A percentile compares a stretch with the other conserved stretches of the same genome.
These are phyloP conservation scores for Strigamia crassipes DNA, from an alignment of 2,888 invertebrate species.

Conservation along the genomic window DNA sequence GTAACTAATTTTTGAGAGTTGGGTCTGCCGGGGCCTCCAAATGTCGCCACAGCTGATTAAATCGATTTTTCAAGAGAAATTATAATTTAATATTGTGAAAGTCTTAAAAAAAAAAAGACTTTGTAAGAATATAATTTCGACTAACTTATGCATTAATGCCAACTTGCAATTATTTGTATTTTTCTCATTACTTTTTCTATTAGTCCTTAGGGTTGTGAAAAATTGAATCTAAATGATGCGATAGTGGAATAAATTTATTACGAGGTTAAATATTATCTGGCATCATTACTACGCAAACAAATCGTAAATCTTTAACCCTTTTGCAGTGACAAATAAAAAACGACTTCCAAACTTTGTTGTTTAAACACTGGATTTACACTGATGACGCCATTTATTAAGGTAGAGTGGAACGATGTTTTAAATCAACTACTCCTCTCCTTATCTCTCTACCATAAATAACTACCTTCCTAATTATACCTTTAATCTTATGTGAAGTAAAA, in stretches of 20 bases:
- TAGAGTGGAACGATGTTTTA: conserved; percentile 14
- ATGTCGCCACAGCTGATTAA: too few relatives aligned
- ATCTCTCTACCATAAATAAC: conserved; percentile 33
- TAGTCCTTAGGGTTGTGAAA: neutral
- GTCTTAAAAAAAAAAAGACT: too few relatives aligned
- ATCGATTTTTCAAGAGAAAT: too few relatives aligned
- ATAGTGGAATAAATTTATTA: conserved; percentile 31
- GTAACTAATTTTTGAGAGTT: too few relatives aligned
- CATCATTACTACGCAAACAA: conserved; percentile 28
- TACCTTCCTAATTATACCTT: conserved; percentile 40
- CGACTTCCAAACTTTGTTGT: conserved; percentile 32
- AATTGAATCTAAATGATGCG: conserved; percentile 7
- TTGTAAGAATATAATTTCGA: too few relatives aligned
- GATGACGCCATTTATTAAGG: conserved; percentile 37
- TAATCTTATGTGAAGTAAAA: neutral
- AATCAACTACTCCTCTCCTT: conserved; percentile 38
- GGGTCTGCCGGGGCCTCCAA: too few relatives aligned
- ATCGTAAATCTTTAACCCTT: conserved; percentile 25
- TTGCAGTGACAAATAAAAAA: conserved; percentile 33
- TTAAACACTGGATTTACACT: conserved; percentile 41
- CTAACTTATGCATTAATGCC: neutral
- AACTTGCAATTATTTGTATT: neutral
- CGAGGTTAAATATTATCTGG: conserved; percentile 33
- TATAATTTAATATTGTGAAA: too few relatives aligned
- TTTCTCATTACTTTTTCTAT: neutral